Percentiles rank a stretch among this genome's conserved stretches.
Conservation (phyloP, 2,113 vertebrate genomes). For the Lagenorhynchus albirostris region DNA sequence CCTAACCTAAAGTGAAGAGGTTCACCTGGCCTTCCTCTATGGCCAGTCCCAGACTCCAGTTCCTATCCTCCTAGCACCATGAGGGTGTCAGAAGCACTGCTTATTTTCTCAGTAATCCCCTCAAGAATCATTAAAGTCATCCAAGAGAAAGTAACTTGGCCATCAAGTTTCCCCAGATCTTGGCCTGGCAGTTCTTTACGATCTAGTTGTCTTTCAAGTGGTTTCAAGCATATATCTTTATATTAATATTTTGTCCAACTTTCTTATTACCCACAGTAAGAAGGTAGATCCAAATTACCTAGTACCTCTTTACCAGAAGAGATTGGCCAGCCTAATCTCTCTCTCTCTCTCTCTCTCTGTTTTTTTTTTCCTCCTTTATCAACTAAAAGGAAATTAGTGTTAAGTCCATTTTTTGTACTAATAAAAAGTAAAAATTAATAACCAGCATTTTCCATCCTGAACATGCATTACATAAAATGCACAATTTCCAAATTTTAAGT, state of each 20-base stretch:
- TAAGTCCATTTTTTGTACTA: not conserved
- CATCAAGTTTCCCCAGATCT: not conserved
- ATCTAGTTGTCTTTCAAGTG: not conserved
- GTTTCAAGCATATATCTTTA: not conserved
- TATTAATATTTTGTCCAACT: not conserved
- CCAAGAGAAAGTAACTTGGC: not conserved
- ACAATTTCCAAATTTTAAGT: conserved; percentile 41
- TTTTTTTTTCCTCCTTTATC: not conserved
- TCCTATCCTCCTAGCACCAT: not conserved
- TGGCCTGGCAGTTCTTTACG: not conserved
- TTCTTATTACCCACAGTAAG: not conserved
- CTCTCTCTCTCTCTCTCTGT: not conserved
- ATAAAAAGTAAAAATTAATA: conserved; percentile 26
- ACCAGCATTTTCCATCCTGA: not conserved
- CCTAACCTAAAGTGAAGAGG: not conserved
- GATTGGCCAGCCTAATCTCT: not conserved
- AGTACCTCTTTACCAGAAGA: not conserved
- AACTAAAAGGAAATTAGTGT: conserved; percentile 18
- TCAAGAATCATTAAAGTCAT: not conserved
- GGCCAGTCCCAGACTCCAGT: not conserved
- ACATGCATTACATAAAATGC: not conserved
- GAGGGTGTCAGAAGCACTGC: not conserved
- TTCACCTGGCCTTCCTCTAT: not conserved
- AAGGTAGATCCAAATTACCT: not conserved
- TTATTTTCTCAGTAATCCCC: not conserved